Evolutionary conservation across 2,113 vertebrate genomes (phyloP).

Genomic region (Morone chrysops): DNA sequence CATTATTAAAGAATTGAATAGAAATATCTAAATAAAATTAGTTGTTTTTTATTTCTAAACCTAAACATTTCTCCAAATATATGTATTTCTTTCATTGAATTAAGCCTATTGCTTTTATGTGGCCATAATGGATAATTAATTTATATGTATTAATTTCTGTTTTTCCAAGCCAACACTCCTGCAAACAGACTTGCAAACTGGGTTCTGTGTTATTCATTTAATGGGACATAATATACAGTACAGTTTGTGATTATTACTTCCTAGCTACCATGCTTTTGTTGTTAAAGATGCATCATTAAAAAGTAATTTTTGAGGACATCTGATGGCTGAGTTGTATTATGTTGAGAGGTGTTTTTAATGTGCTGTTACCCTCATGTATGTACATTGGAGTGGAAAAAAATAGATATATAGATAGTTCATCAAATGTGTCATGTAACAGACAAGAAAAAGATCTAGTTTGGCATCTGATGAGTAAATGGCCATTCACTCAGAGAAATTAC

Average conservation of each 20-base stretch:
- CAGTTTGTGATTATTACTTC: background rate
- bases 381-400: background rate
- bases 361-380: background rate
- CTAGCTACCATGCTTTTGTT: background rate
- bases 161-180: too few relatives aligned
- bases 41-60: too few relatives aligned
- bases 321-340: background rate
- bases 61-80: too few relatives aligned
- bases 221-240: background rate
- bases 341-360: background rate
- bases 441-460: background rate
- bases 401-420: background rate
- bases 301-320: background rate
- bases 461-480: slow-evolving; percentile 24
- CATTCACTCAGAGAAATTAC: slow-evolving; percentile 37
- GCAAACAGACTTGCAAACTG: background rate
- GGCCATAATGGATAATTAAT: too few relatives aligned
- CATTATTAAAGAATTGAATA: too few relatives aligned
- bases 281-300: background rate
- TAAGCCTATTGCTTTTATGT: too few relatives aligned
- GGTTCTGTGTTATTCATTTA: background rate
- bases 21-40: too few relatives aligned
- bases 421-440: background rate
- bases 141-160: too few relatives aligned
- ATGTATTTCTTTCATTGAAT: too few relatives aligned